Evolutionary conservation across 2,797 vertebrate genomes (phyloP).

Genomic region (Dicrostonyx torquatus): DNA sequence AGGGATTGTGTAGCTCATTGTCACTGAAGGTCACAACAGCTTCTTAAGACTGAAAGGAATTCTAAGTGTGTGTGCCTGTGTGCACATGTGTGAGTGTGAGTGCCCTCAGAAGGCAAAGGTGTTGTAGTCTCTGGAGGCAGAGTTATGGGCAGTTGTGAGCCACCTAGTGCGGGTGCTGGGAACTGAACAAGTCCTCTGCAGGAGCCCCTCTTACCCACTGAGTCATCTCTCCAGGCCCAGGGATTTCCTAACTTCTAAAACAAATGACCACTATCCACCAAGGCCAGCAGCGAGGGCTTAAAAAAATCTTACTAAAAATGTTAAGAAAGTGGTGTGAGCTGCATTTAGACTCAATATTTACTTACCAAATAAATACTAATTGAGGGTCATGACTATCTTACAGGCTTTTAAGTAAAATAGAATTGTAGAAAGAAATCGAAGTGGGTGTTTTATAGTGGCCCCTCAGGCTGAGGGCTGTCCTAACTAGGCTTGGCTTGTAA

Average conservation of each 20-base stretch:
- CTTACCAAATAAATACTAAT: conserved; percentile 37
- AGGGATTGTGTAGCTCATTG: not conserved
- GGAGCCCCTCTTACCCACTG: not conserved
- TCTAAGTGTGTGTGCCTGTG: not conserved
- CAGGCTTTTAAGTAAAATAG: not conserved
- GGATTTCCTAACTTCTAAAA: conserved; percentile 22
- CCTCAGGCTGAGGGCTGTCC: not conserved
- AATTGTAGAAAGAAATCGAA: not conserved
- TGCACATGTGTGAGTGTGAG: not conserved
- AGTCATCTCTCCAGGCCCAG: not conserved
- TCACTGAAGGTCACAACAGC: not conserved
- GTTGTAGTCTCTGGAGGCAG: not conserved
- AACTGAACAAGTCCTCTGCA: not conserved
- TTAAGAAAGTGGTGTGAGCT: conserved; percentile 1
- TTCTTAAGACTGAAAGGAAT: not conserved
- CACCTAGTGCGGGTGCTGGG: not conserved
- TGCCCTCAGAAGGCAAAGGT: not conserved
- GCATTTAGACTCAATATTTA: conserved; percentile 23
- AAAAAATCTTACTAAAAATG: conserved; percentile 3
- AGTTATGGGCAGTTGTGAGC: not conserved
- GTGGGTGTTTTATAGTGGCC: not conserved
- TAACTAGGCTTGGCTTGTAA: not conserved
- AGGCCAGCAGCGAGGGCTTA: not conserved
- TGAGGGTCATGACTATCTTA: not conserved
- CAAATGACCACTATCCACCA: not conserved